A percentile compares a stretch with the other conserved stretches of the same genome.
Conservation (phyloP, 2,888 invertebrate genomes). For the Xanthorhoe spadicearia region DNA sequence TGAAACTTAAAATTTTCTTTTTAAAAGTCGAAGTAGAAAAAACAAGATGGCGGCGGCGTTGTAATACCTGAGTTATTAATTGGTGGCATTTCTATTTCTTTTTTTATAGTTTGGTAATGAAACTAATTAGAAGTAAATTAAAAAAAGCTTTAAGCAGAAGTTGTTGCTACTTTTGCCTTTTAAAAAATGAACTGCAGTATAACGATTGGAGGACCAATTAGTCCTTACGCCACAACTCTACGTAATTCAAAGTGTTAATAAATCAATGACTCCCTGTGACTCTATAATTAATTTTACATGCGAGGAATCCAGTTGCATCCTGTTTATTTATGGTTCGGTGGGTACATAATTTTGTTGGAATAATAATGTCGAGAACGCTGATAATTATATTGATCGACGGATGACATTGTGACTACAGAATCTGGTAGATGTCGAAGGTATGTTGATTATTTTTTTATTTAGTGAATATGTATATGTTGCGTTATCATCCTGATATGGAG, state of each 20-base stretch:
- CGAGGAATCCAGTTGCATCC: slow-evolving; percentile 14
- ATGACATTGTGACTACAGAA: neutral
- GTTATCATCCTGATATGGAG: too few species aligned
- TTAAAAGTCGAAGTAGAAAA: neutral
- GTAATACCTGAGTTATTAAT: neutral
- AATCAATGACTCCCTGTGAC: slow-evolving; percentile 14
- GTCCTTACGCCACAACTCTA: slow-evolving; percentile 9
- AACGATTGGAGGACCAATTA: slow-evolving; percentile 25
- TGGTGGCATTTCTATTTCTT: neutral
- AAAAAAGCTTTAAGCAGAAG: neutral
- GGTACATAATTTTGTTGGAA: slow-evolving; percentile 6
- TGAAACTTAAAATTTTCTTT: too few species aligned
- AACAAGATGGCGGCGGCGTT: neutral
- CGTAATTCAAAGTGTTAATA: slow-evolving; percentile 21
- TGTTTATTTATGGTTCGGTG: slow-evolving; percentile 10
- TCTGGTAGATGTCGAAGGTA: neutral
- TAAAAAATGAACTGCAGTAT: slow-evolving; percentile 7
- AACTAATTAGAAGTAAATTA: neutral
- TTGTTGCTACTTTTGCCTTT: neutral
- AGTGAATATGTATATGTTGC: neutral
- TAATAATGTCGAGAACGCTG: neutral
- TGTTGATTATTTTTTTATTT: neutral
- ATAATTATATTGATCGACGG: neutral
- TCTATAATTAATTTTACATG: slow-evolving; percentile 17
- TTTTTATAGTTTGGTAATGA: neutral